A percentile compares a stretch with the other conserved stretches of the same genome.
phyloP scores from a whole-genome alignment of 1,140 invertebrate species.

The Hormaphis cornu region DNA sequence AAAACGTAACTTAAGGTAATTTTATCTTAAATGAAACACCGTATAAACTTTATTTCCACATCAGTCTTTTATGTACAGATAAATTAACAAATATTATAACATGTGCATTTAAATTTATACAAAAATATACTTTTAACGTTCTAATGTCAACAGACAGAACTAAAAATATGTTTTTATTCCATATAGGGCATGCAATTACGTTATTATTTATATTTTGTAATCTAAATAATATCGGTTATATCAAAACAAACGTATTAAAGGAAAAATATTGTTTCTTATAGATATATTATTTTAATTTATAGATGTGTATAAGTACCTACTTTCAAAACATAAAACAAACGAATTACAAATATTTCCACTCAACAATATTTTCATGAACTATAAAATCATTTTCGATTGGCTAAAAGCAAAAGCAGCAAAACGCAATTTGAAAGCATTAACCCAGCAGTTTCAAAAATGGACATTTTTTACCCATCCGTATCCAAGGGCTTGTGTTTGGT shows the following conservation, averaged over 20 bases:
- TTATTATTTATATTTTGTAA: no score
- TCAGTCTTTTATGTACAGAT: background rate
- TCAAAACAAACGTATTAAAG: no score
- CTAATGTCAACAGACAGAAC: no score
- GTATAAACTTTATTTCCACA: background rate
- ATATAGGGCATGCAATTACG: no score
- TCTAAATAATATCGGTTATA: no score
- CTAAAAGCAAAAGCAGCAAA: background rate
- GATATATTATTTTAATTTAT: no score
- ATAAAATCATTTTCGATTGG: background rate
- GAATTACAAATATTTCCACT: background rate
- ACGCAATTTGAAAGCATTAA: slow-evolving; percentile 1
- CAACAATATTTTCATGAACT: background rate
- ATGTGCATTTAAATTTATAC: background rate
- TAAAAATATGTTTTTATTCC: no score
- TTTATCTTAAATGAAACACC: background rate
- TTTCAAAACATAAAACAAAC: background rate
- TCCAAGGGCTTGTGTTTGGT: slow-evolving; percentile 17
- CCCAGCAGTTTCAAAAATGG: background rate
- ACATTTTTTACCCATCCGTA: slow-evolving; percentile 14
- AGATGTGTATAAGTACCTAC: background rate
- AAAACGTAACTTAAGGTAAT: background rate
- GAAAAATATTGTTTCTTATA: no score
- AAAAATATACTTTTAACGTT: no score
- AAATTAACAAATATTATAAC: background rate